Evolutionary conservation across 2,797 vertebrate species (phyloP), one percentile per base, ranked within the genome.

Genomic region (Platyrinchus mystaceus): DNA sequence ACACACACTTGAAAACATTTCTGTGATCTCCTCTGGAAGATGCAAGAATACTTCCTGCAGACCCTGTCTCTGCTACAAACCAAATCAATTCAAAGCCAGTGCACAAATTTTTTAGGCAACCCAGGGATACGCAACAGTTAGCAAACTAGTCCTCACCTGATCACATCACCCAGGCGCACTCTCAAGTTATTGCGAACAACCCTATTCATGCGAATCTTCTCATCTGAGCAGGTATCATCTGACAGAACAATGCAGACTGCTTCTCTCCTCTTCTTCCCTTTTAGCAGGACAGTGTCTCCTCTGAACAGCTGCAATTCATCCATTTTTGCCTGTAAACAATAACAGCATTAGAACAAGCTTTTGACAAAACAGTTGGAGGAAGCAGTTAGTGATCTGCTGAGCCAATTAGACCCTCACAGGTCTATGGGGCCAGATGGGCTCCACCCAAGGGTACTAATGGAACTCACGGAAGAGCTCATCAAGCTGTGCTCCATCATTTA

Each of bases 121-220:
- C 18, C 70, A 89, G n/a, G 5, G 55, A 68, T 10, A 87, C 0
- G 1, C 11, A 75, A 24, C 20, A 36, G 53, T 9, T 26, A 17
- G 9, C 43, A 69, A 68, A 69, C 2, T 6, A 80, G 49, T 71
- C 73, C 96, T 96, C 74, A 99, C 99, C 99, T 99, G 97, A 99
- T 99, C 64, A 99, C 99, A 21, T 99, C 99, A 43, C 99, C 99
- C 73, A 99, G 98, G 78, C 99, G 98, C 66, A 99, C 99, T 66
- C 99, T 98, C 91, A 99, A 97, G 91, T 99, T 99, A 98, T 99
- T 99, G 90, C 99, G 99, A 92, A 99, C 99, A 93, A 99, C 99
- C 96, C 99, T 98, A 95, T 99, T 99, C 99, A 99, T 99, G 95
- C 99, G 99, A 95, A 99, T 99, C 96, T 99, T 99, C 97, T 99